A percentile compares a stretch with the other conserved stretches of the same genome.
These are phyloP conservation scores for Orientallactaga bullata DNA, from an alignment of 2,113 vertebrate genomes.

Conservation along the genomic window DNA sequence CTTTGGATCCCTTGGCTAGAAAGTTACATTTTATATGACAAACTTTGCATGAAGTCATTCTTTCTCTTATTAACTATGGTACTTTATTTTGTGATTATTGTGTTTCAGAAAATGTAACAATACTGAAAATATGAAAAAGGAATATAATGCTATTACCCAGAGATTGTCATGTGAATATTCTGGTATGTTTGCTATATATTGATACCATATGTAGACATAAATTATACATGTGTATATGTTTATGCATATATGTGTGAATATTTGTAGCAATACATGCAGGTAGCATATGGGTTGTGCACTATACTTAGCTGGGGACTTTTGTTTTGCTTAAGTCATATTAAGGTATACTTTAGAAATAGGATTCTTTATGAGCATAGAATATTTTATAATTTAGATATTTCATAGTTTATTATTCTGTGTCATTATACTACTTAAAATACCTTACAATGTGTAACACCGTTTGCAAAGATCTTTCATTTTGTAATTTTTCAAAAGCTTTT, in stretches of 20 bases:
- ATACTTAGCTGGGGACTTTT: not conserved
- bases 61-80: not conserved
- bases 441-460: not conserved
- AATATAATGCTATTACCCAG: not conserved
- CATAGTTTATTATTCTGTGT: not conserved
- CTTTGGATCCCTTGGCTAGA: slow-evolving; percentile 31
- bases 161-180: not conserved
- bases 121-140: not conserved
- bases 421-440: not conserved
- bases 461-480: slow-evolving; percentile 31
- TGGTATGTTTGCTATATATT: not conserved
- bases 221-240: not conserved
- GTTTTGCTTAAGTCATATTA: not conserved
- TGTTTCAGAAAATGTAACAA: slow-evolving; percentile 34
- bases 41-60: not conserved
- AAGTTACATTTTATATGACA: slow-evolving; percentile 4
- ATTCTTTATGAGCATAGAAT: not conserved
- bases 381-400: not conserved
- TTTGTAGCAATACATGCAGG: not conserved
- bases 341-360: not conserved
- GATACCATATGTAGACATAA: not conserved
- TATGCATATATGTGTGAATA: not conserved
- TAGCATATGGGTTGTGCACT: not conserved
- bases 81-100: slow-evolving; percentile 48
- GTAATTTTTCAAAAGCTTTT: not conserved